Conservation (phyloP, 2,888 invertebrate genomes). For the Amphipyra tragopoginis region DNA sequence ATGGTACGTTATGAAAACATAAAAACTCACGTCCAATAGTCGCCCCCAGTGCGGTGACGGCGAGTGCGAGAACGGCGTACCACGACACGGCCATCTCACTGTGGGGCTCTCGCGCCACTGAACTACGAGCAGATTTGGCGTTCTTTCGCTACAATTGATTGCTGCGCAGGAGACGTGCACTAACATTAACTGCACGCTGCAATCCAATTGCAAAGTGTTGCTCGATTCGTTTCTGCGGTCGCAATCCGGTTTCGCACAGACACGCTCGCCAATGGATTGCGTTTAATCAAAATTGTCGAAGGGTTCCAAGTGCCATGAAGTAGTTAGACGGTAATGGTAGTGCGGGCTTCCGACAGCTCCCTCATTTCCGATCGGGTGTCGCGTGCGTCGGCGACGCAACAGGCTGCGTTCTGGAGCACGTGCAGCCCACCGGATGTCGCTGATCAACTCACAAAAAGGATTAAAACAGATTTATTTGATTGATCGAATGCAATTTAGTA, state of each 20-base stretch:
- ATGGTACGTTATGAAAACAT: conserved; percentile 39
- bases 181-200: conserved; percentile 6
- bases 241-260: neutral
- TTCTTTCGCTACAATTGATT: conserved; percentile 79
- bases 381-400: conserved; percentile 69
- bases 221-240: conserved; percentile 13
- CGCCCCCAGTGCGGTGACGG: conserved; percentile 82
- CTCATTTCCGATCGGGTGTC: conserved; percentile 74
- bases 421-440: conserved; percentile 72
- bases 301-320: conserved; percentile 42
- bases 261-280: conserved; percentile 55
- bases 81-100: conserved; percentile 82
- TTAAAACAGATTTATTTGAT: conserved; percentile 53
- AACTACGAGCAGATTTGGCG: conserved; percentile 73
- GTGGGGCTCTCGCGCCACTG: conserved; percentile 82
- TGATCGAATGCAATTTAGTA: conserved; percentile 43
- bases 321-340: conserved; percentile 64
- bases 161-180: conserved; percentile 65
- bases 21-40: conserved; percentile 83
- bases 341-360: conserved; percentile 79
- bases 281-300: conserved; percentile 45
- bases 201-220: conserved; percentile 18
- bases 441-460: conserved; percentile 64
- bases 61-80: conserved; percentile 79
- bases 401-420: conserved; percentile 66